Evolutionary conservation across 2,113 vertebrate species (phyloP), one percentile per base, ranked within the genome.

Genomic region (Nesogale talazaci): DNA sequence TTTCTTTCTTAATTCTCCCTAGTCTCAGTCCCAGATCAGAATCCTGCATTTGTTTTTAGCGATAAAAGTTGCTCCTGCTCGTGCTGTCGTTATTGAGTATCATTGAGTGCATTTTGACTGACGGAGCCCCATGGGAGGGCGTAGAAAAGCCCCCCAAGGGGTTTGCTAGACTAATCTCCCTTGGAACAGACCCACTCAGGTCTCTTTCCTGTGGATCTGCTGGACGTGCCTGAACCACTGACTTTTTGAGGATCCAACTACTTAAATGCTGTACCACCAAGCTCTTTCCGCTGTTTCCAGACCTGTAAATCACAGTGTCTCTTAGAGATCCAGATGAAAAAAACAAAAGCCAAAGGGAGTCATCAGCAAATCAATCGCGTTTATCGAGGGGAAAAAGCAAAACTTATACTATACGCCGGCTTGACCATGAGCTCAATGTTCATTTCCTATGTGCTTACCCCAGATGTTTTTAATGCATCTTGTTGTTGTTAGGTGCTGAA

Each of bases 21-120:
- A 80, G 56, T 40, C 65, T 92, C 87, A 34, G 27, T 89, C 61
- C 36, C 67, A 87, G 46, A 77, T 78, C 83, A 92, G 34, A 7
- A 61, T 92, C 82, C 93, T 92, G 87, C 42, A 36, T 94, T 91
- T 84, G 22, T 83, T 92, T 76, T 83, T 94, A 61, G 36, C 74
- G 77, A 92, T 83, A 74, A 29, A 4, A 10, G 75, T n/a, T 86
- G 25, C 38, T 52, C 74, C 86, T 63, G 63, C 78, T 88, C 34
- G 36, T 8, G 17, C 20, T 72, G n/a, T 72, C 34, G n/a, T 70
- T 70, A 11, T 15, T 67, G 27, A n/a, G 69, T 34, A 16, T 17
- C 27, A 10, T 72, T 36, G 69, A 19, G 6, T 36, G 3, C 4
- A 72, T 36, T 36, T 8, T 6, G 11, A 69, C 4, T 14, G 29